A percentile compares a stretch with the other conserved stretches of the same genome.
Evolutionary conservation across 2,113 vertebrate genomes (phyloP).

Genomic region (Myotis lucifugus): DNA sequence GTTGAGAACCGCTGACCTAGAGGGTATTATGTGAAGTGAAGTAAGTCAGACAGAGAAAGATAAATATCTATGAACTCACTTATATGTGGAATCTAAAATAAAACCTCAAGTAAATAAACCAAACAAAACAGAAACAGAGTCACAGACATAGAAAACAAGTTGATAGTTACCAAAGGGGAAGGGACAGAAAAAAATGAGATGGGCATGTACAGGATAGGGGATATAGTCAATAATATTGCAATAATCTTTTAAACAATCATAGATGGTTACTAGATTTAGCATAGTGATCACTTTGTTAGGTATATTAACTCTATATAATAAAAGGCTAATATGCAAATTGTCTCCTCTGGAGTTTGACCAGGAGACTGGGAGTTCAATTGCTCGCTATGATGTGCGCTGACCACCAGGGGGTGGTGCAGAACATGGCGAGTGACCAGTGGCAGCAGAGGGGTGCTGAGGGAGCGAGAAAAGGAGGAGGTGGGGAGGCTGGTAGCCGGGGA

Average conservation of each 20-base stretch:
- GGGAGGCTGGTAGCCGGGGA: no score
- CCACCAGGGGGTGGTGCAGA: no score
- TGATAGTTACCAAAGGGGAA: neutral
- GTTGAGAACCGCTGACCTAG: neutral
- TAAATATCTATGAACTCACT: neutral
- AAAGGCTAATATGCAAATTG: no score
- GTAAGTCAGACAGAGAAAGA: neutral
- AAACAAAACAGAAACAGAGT: neutral
- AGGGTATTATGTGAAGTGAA: neutral
- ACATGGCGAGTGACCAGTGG: no score
- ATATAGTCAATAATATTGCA: neutral
- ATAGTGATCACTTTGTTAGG: neutral
- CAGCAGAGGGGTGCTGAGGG: no score
- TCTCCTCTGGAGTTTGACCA: no score
- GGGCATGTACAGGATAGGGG: neutral
- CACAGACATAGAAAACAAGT: neutral
- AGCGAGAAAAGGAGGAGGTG: no score
- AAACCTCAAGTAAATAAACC: neutral
- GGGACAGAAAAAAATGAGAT: neutral
- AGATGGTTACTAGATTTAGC: neutral
- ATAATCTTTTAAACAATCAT: neutral
- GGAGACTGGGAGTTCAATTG: fast-evolving
- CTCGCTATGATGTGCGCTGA: no score
- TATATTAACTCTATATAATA: no score
- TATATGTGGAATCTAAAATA: neutral